Base-by-base conservation (phyloP, 2,113 vertebrate species). In the Microtus oregoni region DNA sequence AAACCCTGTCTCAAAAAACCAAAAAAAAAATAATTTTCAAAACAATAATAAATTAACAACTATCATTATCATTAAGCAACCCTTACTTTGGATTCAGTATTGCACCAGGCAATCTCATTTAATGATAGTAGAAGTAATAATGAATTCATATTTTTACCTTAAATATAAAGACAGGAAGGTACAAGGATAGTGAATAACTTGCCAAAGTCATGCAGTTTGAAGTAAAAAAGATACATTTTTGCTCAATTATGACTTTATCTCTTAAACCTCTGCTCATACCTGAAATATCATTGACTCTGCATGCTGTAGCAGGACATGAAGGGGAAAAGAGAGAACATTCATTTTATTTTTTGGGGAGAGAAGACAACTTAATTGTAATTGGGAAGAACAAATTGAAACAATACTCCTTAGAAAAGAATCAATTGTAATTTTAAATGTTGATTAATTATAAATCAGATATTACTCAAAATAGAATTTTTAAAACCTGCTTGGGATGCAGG, bases 31-130 rank as follows among this genome's bases (percentile, higher is more conserved):
- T 24, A 38, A 38, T 61, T 82, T 82, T 94, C 30, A 86, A 2
- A 78, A 28, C 58, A 24, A 70, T 86, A 75, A 91, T 52, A 91
- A 41, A 82, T 50, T 86, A 92, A 85, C 61, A 77, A 61, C 76
- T 47, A 89, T 63, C 73, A 2, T 15, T 7, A 73, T 28, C 24
- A 86, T 52, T 89, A 90, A 79, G n/a, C 38, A 86, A 88, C 15
- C 0, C 24, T 89, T 58, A 67, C 4, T 92, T 90, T 78, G 11
- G 38, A 63, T 41, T 86, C 15, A 47, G 7, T 55, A 28, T 28
- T 81, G 0, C 93, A 92, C 52, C 47, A 77, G 44, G 15, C 3
- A 68, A 94, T 87, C 82, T 91, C 30, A 89, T 68, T 95, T 81
- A 65, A 86, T 44, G 28, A 2, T 72, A 32, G 44, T 76, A 86